These are phyloP conservation scores for Pteronura brasiliensis DNA, from an alignment of 2,113 vertebrate genomes.

Conservation along the genomic window DNA sequence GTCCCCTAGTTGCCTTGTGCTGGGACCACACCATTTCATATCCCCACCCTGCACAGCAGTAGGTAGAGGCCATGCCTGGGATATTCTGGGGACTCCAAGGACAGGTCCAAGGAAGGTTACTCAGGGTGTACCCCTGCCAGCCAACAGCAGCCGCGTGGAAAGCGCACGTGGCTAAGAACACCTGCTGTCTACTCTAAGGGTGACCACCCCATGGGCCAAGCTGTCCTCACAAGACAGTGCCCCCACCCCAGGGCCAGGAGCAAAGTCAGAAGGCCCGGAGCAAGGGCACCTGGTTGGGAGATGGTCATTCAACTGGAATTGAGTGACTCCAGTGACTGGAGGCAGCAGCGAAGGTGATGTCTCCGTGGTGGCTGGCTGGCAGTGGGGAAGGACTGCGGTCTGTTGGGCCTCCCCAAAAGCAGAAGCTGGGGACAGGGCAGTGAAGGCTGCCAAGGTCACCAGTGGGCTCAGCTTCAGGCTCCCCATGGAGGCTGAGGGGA, in stretches of 20 bases:
- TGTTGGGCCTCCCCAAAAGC: not conserved
- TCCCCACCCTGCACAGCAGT: not conserved
- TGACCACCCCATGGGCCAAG: not conserved
- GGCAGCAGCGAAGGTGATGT: not conserved
- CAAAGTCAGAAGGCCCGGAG: not conserved
- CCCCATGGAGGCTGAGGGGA: not conserved
- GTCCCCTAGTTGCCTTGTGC: not conserved
- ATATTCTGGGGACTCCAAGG: not conserved
- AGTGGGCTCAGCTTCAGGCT: not conserved
- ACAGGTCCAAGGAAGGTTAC: no score
- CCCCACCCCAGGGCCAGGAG: no score
- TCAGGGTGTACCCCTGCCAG: not conserved
- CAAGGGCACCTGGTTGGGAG: not conserved
- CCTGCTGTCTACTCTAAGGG: not conserved
- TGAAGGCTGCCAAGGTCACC: not conserved
- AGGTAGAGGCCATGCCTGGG: not conserved
- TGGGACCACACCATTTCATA: accelerated
- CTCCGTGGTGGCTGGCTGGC: no score
- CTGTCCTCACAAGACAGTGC: not conserved
- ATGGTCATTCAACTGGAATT: not conserved
- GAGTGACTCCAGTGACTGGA: not conserved
- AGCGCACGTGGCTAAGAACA: no score
- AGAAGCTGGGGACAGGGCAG: not conserved
- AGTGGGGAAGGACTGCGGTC: not conserved
- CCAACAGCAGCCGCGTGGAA: not conserved